Conservation (phyloP, 1,140 invertebrate genomes). For the Cephus cinctus region DNA sequence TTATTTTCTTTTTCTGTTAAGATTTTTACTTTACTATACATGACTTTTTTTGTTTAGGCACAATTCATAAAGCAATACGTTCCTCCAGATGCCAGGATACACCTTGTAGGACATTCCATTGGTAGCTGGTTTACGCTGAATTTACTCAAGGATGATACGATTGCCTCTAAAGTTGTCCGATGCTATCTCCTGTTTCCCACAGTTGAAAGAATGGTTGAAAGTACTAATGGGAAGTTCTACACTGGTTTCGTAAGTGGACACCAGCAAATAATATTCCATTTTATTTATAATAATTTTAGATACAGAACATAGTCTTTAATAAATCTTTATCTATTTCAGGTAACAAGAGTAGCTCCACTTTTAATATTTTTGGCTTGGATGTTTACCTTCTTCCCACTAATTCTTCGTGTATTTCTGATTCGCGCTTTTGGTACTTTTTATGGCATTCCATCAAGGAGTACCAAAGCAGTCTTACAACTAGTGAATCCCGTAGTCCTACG, state of each 20-base stretch:
- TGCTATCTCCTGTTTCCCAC: constrained; percentile 80
- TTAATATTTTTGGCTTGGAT: constrained; percentile 61
- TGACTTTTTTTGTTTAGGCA: constrained; percentile 41
- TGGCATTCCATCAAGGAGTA: constrained; percentile 47
- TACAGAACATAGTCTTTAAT: constrained; percentile 6
- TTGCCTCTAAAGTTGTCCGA: constrained; percentile 55
- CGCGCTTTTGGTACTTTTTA: constrained; percentile 55
- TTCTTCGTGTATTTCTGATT: constrained; percentile 55
- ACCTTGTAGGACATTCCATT: constrained; percentile 83
- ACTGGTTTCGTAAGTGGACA: constrained; percentile 51
- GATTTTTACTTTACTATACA: constrained; percentile 2
- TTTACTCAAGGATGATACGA: constrained; percentile 61
- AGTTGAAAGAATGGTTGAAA: constrained; percentile 73
- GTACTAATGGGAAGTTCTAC: constrained; percentile 67
- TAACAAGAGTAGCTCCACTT: constrained; percentile 56
- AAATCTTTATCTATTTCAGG: constrained; percentile 25
- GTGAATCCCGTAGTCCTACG: constrained; percentile 55
- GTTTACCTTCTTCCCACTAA: constrained; percentile 61
- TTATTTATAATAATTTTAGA: constrained; percentile 3
- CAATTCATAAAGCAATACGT: constrained; percentile 73
- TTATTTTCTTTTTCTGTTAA: constrained; percentile 14
- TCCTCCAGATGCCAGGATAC: constrained; percentile 65
- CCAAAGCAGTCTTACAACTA: constrained; percentile 55
- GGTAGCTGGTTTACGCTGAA: constrained; percentile 79
- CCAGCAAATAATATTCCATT: not conserved